Evolutionary conservation across 2,888 invertebrate species (phyloP), one percentile per base, ranked within the genome.

Genomic region (Pteria penguin): DNA sequence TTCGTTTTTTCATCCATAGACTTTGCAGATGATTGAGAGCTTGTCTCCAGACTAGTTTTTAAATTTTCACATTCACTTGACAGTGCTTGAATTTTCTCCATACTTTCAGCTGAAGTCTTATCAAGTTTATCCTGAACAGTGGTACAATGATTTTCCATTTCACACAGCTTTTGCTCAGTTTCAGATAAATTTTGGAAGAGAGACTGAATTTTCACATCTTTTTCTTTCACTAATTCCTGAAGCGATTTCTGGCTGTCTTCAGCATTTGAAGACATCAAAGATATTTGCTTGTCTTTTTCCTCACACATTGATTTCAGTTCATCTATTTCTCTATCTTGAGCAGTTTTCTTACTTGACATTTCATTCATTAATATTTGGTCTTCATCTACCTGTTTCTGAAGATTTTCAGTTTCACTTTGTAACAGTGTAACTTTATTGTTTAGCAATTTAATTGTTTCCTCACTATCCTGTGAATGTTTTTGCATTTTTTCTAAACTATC

Each of bases 171-270:
- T 55, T 57, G 52, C 45, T 79, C 79, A 32, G 65, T 75, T 57
- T 76, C 75, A 22, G 33, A 68, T n/a, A 83, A 18, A 8, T 66
- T 74, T 55, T 75, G 55, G n/a, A 68, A 22, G n/a, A 75, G 31
- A 26, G 24, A 71, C 57, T 62, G 60, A 29, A 76, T 71, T 73
- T 65, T 54, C 29, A 32, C 57, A 52, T 79, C 76, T 66, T 80
- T 80, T 26, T 73, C 77, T 32, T 58, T n/a, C n/a, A 72, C 61
- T 22, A 74, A 63, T 33, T 72, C 68, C 58, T 78, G 76, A 26
- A 81, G 60, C 14, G 72, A 75, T 22, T 61, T 62, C 45, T 68
- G 33, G 24, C 70, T 77, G 58, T 77, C 76, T 36, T 77, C 65
- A 11, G 65, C 69, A 69, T 62, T 73, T 4, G 73, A 77, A n/a